Evolutionary conservation across 1,140 invertebrate genomes (phyloP), one percentile per base, ranked within the genome.

Genomic region (Calycopis cecrops): DNA sequence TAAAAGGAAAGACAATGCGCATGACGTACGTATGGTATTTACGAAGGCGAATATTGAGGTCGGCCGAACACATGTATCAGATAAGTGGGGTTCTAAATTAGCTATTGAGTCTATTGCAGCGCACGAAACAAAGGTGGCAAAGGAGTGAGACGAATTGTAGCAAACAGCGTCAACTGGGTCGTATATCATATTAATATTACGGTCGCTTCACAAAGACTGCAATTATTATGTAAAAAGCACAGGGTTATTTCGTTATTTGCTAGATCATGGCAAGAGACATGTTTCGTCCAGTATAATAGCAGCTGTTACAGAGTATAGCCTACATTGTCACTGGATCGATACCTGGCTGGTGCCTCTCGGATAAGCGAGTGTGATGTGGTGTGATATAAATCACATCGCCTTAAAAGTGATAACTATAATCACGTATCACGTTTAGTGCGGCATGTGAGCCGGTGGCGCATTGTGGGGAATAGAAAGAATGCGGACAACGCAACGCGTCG

Each of bases 31-130:
- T 55, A 59, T 61, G 64, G 71, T 75, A 65, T 75, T 72, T 71
- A 77, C 79, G 67, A 71, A 67, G 69, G 71, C 63, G 65, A 74
- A 80, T 73, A 82, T 77, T 75, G 64, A 79, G 73, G 76, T 82
- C 74, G 70, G 67, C 62, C 74, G 69, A 77, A 74, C 75, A 83
- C 73, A 69, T 76, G 75, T 72, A 80, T 81, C 76, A 77, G 79
- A 85, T 83, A 77, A 79, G 65, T 76, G 54, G 64, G 60, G 6
- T 28, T 73, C 68, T 76, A 76, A 80, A 83, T 85, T 82, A 76
- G 72, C 67, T 57, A 78, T 83, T 79, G 68, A 80, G 70, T 59
- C 65, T 60, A 50, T 57, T 61, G 65, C 62, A 60, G 61, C 57
- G 68, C 65, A 58, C 65, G 60, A 79, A 63, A 83, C 78, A 85